Percentiles rank a stretch among this genome's conserved stretches.
Evolutionary conservation across 1,140 invertebrate species (phyloP).

Genomic region (Zaprionus tsacasi): DNA sequence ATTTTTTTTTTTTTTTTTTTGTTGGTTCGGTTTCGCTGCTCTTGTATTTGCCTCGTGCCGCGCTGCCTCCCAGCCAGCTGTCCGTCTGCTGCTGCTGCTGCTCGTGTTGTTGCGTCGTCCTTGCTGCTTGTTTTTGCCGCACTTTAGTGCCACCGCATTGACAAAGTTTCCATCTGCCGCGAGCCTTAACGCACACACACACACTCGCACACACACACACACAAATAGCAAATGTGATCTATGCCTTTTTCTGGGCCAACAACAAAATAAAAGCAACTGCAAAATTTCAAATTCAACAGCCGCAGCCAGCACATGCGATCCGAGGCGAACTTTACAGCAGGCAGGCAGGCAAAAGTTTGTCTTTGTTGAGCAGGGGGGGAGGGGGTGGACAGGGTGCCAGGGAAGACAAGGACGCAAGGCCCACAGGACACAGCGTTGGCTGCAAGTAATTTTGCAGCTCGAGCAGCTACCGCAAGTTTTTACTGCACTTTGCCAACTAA

Average conservation of each 20-base stretch:
- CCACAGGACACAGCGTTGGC: constrained; percentile 45
- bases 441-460: constrained; percentile 71
- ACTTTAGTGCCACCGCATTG: constrained; percentile 76
- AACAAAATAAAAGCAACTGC: constrained; percentile 59
- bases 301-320: constrained; percentile 75
- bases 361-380: constrained; percentile 42
- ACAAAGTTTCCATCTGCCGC: constrained; percentile 72
- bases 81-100: constrained; percentile 19
- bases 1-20: constrained; percentile 19
- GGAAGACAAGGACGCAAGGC: constrained; percentile 9
- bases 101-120: constrained; percentile 34
- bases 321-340: constrained; percentile 40
- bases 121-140: constrained; percentile 68
- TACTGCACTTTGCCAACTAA: constrained; percentile 77
- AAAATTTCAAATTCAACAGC: constrained; percentile 80
- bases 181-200: constrained; percentile 53
- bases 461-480: constrained; percentile 81
- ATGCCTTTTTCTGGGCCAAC: constrained; percentile 55
- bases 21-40: constrained; percentile 19
- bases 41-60: constrained; percentile 11
- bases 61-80: background rate
- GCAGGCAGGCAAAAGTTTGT: constrained; percentile 66
- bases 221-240: constrained; percentile 68
- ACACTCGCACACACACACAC: constrained; percentile 37
- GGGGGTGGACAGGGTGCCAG: background rate